A percentile compares a stretch with the other conserved stretches of the same genome.
Conservation (phyloP, 1,140 invertebrate genomes). For the Drosophila seguyi region DNA sequence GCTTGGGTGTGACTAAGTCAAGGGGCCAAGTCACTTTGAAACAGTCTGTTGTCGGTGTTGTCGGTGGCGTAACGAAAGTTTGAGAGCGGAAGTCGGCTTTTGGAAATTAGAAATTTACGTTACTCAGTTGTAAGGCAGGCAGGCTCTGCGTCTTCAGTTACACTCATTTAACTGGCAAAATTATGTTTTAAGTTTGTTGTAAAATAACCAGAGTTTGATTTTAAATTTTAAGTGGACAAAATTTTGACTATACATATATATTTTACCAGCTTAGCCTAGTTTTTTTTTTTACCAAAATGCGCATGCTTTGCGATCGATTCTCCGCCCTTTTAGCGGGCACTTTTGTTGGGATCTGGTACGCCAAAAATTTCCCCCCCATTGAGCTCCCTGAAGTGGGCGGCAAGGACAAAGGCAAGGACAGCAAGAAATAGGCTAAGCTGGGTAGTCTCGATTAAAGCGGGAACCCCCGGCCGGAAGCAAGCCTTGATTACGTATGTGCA, state of each 20-base stretch:
- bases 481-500: slow-evolving; percentile 21
- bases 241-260: neutral
- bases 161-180: neutral
- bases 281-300: slow-evolving; percentile 4
- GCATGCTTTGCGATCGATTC: slow-evolving; percentile 20
- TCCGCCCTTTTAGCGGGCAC: slow-evolving; percentile 3
- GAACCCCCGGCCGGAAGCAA: neutral
- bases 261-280: neutral
- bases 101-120: neutral
- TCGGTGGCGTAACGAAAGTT: slow-evolving; percentile 1
- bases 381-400: neutral
- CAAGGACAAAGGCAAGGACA: neutral
- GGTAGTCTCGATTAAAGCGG: neutral
- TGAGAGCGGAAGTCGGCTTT: neutral
- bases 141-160: neutral
- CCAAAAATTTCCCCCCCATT: neutral
- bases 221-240: slow-evolving; percentile 18
- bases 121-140: neutral
- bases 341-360: slow-evolving; percentile 30
- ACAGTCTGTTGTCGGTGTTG: neutral
- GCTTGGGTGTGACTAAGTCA: slow-evolving; percentile 16
- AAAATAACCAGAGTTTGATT: neutral
- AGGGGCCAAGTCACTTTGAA: slow-evolving; percentile 1
- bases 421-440: slow-evolving; percentile 11
- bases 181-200: neutral